Evolutionary conservation across 2,797 vertebrate genomes (phyloP), one percentile per base, ranked within the genome.

Genomic region (Tokudaia tokunoshimensis): DNA sequence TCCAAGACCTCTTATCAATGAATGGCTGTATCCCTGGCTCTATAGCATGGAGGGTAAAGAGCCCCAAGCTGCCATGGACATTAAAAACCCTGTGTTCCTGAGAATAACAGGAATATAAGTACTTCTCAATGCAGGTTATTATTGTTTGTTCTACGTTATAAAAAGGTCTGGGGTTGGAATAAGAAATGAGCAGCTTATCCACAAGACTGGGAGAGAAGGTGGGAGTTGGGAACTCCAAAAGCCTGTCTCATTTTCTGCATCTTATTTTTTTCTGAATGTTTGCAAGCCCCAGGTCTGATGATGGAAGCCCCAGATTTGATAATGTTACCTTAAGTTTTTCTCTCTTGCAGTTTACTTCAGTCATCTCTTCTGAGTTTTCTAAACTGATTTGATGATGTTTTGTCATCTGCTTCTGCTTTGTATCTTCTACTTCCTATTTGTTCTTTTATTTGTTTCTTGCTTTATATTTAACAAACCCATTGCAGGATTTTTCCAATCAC

Each of bases 121-220:
- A 41, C n/a, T 12, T 87, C 41, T 26, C 50, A 41, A 1, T 57
- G 29, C n/a, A 13, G 24, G n/a, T 57, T 88, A 41, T 50, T 57
- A 29, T 37, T 37, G 47, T 29, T 29, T 70, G 22, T 41, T 74
- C 55, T 57, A 9, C 11, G 50, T 10, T 57, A 31, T 29, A 57
- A 57, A 72, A 72, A 55, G 12, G 22, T 31, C 85, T 41, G 50
- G 1, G 8, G 9, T 57, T 17, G 47, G 8, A 74, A 41, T 29
- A 70, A 74, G 24, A 57, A 57, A 88, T 4, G 0, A 74, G 7
- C 29, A 57, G 8, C 4, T 74, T 57, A 57, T 57, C 15, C n/a
- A 72, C 3, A 2, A 6, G 5, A 15, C 0, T 8, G 31, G 34
- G 34, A 2, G 17, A 7, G 34, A 5, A 14, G 6, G 15, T 6